Evolutionary conservation across 2,797 vertebrate species (phyloP).

Genomic region (Sus cebifrons): DNA sequence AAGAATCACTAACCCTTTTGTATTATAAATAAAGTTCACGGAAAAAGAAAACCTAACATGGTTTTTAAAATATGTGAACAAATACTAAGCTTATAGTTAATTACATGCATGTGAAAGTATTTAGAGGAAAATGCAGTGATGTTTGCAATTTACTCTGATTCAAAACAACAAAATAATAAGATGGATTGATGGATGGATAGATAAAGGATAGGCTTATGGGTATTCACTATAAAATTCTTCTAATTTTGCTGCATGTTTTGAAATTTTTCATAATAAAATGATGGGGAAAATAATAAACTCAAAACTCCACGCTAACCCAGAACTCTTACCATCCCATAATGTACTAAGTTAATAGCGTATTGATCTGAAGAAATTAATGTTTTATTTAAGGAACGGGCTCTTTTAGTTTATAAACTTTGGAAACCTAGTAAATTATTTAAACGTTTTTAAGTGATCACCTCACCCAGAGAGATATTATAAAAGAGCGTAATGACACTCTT

Average conservation of each 20-base stretch:
- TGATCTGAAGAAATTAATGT: conserved; percentile 29
- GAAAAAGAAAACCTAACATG: not conserved
- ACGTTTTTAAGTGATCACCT: conserved; percentile 40
- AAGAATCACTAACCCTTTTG: conserved; percentile 43
- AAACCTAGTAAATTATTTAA: conserved; percentile 28
- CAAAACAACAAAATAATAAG: conserved; percentile 9
- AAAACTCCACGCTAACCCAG: not conserved
- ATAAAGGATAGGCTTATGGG: not conserved
- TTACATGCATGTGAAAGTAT: not conserved
- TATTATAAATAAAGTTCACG: conserved; percentile 40
- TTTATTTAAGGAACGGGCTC: conserved; percentile 44
- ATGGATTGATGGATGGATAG: not conserved
- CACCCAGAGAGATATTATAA: conserved; percentile 47
- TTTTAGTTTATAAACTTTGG: conserved; percentile 40
- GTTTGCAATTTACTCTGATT: conserved; percentile 63
- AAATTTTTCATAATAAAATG: conserved; percentile 63
- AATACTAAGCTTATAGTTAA: conserved; percentile 51
- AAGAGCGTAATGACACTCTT: not conserved
- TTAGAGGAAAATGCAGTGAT: conserved; percentile 17
- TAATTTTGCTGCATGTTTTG: conserved; percentile 35
- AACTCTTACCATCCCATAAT: not conserved
- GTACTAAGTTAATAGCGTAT: conserved; percentile 28
- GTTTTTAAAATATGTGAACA: conserved; percentile 37
- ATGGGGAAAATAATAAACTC: not conserved
- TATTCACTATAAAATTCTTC: conserved; percentile 57